Conservation (phyloP, 1,140 invertebrate species). For the Microvelia longipes region DNA sequence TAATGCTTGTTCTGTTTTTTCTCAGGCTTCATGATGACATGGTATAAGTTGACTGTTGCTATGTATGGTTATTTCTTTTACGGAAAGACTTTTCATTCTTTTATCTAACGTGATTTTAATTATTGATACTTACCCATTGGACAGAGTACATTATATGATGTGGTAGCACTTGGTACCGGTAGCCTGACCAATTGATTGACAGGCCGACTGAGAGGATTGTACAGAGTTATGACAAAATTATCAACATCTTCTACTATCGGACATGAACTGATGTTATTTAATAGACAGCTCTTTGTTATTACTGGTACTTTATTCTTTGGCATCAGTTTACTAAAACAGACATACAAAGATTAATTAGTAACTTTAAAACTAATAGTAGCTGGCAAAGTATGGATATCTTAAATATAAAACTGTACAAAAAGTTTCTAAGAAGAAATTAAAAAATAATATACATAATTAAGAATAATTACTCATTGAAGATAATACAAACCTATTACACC, state of each 20-base stretch:
- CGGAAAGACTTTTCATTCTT: too few species aligned
- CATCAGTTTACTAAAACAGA: slow-evolving; percentile 22
- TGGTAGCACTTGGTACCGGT: slow-evolving; percentile 41
- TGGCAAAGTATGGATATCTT: background rate
- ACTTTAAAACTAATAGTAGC: too few species aligned
- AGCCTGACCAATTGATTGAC: slow-evolving; percentile 49
- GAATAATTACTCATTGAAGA: too few species aligned
- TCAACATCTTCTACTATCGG: slow-evolving; percentile 42
- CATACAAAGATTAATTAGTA: background rate
- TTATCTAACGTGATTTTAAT: too few species aligned
- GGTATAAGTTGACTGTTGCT: too few species aligned
- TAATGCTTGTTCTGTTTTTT: too few species aligned
- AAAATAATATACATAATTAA: too few species aligned
- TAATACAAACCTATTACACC: too few species aligned
- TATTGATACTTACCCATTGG: slow-evolving; percentile 33
- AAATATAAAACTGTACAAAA: too few species aligned
- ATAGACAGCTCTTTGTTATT: slow-evolving; percentile 40
- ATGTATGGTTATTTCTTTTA: too few species aligned
- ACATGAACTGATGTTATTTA: slow-evolving; percentile 49
- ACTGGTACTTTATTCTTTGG: slow-evolving; percentile 15
- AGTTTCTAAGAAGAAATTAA: too few species aligned
- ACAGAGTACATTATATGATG: slow-evolving; percentile 43
- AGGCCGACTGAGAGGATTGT: slow-evolving; percentile 61
- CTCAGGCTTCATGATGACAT: too few species aligned
- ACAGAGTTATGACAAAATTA: slow-evolving; percentile 51